Evolutionary conservation across 2,888 invertebrate genomes (phyloP).

Genomic region (Disparrhopalites patrizii): DNA sequence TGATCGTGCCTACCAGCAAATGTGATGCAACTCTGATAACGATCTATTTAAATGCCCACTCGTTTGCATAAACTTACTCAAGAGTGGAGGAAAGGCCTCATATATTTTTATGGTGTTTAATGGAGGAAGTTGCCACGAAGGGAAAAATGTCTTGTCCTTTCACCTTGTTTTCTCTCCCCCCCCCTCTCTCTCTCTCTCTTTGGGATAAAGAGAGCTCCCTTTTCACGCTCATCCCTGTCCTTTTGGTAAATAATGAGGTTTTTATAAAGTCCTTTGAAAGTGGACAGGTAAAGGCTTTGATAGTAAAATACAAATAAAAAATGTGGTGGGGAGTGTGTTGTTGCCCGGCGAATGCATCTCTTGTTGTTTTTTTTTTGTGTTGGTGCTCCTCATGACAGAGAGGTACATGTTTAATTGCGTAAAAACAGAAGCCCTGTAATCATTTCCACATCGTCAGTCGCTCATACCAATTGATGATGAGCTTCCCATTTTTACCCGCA

Average conservation of each 20-base stretch:
- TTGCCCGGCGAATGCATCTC: no score
- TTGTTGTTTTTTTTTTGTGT: background rate
- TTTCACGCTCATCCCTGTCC: no score
- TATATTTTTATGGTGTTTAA: no score
- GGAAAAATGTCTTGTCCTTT: background rate
- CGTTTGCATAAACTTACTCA: background rate
- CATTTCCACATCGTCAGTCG: slow-evolving; percentile 27
- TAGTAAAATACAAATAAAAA: no score
- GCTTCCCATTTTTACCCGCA: slow-evolving; percentile 22
- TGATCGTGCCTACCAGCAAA: slow-evolving; percentile 7
- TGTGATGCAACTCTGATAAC: background rate
- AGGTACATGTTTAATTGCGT: slow-evolving; percentile 21
- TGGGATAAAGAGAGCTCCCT: no score
- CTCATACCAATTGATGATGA: slow-evolving; percentile 23
- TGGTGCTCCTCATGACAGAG: slow-evolving; percentile 1
- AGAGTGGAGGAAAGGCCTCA: background rate
- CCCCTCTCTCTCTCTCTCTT: no score
- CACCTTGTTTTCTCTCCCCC: background rate
- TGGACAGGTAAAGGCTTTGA: no score
- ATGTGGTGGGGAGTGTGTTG: no score
- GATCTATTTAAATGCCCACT: slow-evolving; percentile 3
- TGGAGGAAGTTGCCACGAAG: no score
- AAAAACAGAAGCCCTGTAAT: slow-evolving; percentile 27
- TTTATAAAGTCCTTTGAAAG: no score
- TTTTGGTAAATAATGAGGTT: no score